These are phyloP conservation scores for Chloroceryle aenea DNA, from an alignment of 2,113 vertebrate species.

Conservation along the genomic window DNA sequence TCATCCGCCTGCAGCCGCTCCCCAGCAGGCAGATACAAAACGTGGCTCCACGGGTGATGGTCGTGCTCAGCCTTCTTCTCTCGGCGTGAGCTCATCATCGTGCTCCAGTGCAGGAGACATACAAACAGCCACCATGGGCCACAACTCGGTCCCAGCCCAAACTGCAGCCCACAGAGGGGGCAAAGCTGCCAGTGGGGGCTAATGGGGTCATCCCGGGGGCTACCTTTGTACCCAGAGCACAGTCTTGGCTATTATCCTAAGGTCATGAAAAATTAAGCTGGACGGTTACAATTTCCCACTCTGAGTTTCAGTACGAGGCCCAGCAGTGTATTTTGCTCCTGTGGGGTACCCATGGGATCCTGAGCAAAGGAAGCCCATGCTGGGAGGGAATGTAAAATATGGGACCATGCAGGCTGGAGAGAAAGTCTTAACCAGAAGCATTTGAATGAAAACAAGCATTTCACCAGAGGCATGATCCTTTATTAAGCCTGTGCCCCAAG, in stretches of 20 bases:
- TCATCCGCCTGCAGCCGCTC: background rate
- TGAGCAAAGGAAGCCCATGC: slow-evolving; percentile 38
- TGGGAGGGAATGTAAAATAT: slow-evolving; percentile 31
- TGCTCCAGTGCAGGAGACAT: background rate
- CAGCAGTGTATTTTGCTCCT: background rate
- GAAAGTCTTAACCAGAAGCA: background rate
- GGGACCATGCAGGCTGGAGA: background rate
- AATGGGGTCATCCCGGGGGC: accelerated
- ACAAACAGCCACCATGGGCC: accelerated
- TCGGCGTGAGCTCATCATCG: background rate
- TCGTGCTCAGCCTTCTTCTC: background rate
- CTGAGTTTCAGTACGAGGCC: background rate
- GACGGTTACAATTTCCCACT: background rate
- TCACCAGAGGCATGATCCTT: background rate
- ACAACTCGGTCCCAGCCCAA: background rate
- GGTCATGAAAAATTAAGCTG: background rate
- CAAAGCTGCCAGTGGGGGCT: background rate
- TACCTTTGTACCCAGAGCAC: background rate
- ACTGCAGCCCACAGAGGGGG: background rate
- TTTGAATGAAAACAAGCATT: background rate
- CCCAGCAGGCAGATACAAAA: background rate
- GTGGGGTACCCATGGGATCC: background rate
- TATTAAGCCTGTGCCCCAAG: background rate
- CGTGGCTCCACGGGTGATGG: accelerated
- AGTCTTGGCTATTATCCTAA: background rate